phyloP scores from a whole-genome alignment of 1,140 invertebrate species.

The Musca domestica region DNA sequence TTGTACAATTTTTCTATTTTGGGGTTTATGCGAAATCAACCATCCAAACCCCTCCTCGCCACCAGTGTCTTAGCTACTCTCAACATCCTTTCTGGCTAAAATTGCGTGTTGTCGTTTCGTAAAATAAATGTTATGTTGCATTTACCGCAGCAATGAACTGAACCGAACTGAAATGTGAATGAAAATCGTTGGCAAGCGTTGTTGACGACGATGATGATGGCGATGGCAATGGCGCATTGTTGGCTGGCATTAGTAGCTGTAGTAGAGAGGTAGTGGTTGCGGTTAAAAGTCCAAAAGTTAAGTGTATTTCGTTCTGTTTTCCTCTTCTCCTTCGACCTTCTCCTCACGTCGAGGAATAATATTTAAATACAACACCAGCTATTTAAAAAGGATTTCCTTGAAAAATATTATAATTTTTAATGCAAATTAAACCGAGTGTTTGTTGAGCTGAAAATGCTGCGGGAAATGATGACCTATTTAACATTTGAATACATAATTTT shows the following conservation, averaged over 20 bases:
- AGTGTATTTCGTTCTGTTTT: neutral
- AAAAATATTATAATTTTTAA: neutral
- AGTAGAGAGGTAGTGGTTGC: neutral
- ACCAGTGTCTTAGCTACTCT: neutral
- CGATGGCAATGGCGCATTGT: too few relatives aligned
- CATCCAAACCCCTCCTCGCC: too few relatives aligned
- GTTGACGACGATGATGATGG: too few relatives aligned
- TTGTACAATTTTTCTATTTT: neutral
- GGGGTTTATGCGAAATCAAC: neutral
- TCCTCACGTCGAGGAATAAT: neutral
- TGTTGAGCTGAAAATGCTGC: too few relatives aligned
- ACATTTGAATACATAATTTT: too few relatives aligned
- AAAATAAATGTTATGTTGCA: neutral
- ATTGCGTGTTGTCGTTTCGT: conserved; percentile 4
- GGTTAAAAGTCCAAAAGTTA: conserved; percentile 17
- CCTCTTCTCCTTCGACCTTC: too few relatives aligned
- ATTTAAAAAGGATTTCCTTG: conserved; percentile 10
- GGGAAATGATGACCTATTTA: too few relatives aligned
- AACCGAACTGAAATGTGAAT: neutral
- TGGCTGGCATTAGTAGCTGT: neutral
- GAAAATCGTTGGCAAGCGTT: neutral
- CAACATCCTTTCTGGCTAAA: neutral
- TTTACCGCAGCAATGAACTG: neutral
- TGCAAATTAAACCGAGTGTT: too few relatives aligned
- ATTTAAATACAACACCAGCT: neutral